These are phyloP conservation scores for Drosophila putrida DNA, from an alignment of 2,888 invertebrate species.

Conservation along the genomic window DNA sequence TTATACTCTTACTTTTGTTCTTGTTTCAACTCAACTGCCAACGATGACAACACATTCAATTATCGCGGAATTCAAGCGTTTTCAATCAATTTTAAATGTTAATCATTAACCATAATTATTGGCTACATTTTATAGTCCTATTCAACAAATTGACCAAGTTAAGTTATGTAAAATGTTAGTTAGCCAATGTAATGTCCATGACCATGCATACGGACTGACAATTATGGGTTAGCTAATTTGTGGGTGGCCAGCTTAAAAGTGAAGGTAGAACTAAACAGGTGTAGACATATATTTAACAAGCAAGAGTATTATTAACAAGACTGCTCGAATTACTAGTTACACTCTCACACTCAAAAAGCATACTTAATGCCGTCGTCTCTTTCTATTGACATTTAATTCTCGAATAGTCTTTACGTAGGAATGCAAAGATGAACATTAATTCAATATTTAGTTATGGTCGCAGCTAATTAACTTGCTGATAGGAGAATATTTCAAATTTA, in stretches of 20 bases:
- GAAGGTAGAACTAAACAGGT: slow-evolving; percentile 46
- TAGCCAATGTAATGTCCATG: slow-evolving; percentile 23
- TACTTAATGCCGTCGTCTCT: not conserved
- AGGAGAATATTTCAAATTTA: no score
- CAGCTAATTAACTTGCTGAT: no score
- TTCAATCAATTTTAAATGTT: slow-evolving; percentile 24
- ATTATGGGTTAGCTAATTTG: slow-evolving; percentile 62
- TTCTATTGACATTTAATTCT: not conserved
- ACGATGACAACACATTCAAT: slow-evolving; percentile 7
- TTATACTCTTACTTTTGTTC: not conserved
- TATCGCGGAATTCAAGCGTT: slow-evolving; percentile 13
- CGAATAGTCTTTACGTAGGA: not conserved
- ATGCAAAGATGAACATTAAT: no score
- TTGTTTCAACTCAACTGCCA: not conserved
- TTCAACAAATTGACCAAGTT: slow-evolving; percentile 9
- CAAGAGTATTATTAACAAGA: not conserved
- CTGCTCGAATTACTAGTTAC: slow-evolving; percentile 3
- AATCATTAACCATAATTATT: slow-evolving; percentile 41
- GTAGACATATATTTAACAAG: slow-evolving; percentile 5
- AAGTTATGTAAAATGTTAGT: slow-evolving; percentile 57
- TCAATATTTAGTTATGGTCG: no score
- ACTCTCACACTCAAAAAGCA: not conserved
- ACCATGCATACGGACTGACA: slow-evolving; percentile 47
- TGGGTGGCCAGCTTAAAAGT: slow-evolving; percentile 49
- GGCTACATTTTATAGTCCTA: slow-evolving; percentile 13